Evolutionary conservation across 1,140 invertebrate species (phyloP).

Genomic region (Nixonia krombeini): DNA sequence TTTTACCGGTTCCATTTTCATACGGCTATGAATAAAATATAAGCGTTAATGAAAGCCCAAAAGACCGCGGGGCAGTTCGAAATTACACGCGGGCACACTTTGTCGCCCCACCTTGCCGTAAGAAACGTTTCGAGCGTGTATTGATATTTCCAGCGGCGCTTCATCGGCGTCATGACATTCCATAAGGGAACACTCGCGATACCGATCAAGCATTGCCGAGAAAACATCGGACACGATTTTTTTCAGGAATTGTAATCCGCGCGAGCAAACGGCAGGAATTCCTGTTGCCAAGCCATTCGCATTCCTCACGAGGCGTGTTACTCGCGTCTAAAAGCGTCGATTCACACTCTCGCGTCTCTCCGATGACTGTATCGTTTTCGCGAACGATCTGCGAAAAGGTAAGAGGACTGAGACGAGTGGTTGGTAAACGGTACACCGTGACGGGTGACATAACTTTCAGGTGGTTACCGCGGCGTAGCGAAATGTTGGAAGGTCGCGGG

Average conservation of each 20-base stretch:
- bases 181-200: neutral
- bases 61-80: no score
- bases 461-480: constrained; percentile 1
- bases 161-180: neutral
- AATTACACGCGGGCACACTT: no score
- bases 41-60: no score
- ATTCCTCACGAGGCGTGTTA: neutral
- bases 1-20: neutral
- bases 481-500: constrained; percentile 18
- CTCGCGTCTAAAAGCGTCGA: constrained; percentile 10
- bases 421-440: constrained; percentile 24
- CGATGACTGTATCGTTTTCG: constrained; percentile 28
- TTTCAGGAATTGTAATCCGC: neutral
- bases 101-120: no score
- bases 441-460: constrained; percentile 26
- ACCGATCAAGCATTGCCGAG: neutral
- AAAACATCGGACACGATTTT: neutral
- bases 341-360: constrained; percentile 10
- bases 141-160: neutral
- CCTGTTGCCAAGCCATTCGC: neutral
- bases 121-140: no score
- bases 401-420: neutral
- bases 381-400: constrained; percentile 15
- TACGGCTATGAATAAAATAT: neutral
- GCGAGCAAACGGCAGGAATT: constrained; percentile 1